Base-by-base conservation (phyloP, 35 echinoderm and acorn worm genomes). In the Hemicentrotus pulcherrimus region DNA sequence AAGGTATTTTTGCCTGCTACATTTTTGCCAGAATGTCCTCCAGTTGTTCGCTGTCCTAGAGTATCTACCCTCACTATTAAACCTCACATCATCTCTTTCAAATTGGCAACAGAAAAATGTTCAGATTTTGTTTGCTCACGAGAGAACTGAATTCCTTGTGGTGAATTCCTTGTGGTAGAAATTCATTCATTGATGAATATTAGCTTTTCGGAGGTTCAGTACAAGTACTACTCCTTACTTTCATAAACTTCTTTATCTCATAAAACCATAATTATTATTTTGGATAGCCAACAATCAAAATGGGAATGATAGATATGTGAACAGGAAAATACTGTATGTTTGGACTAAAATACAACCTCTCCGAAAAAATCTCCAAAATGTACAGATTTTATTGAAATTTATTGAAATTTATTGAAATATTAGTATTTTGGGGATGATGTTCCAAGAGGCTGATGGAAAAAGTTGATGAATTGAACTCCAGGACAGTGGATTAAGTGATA, bases 1-100 rank as follows among this genome's bases (percentile, higher is more conserved):
- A 93, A 93, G 91, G 91, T 93, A 93, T 93, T 93, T 93, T 93
- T 93, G 91, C 91, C 91, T 93, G 91, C 91, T 93, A 45, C 88
- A 90, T 93, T 93, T 50, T 93, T 93, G 91, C 46, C 91, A 93
- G 91, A 50, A 58, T 93, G 91, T 58, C 91, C 31, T 47, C 32
- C 15, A 90, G 12, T 90, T 11, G 2, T 33, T 5, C 32, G 88
- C 31, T 90, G 88, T 90, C 88, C 46, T 90, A 10, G 88, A 10
- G 88, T 45, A 35, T 90, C 65, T 22, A 78, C 5, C 22, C 0
- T 78, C 65, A 78, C 65, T 78, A 59, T 4, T 78, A 78, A 28
- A 28, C 65, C 22, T 78, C 19, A 28, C 19, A 78, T 78, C 65
- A 22, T 78, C 28, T 78, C 65, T 78, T 78, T 78, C 22, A 78